Conservation (phyloP, 2,888 invertebrate species). For the Oxystoma pomonae region DNA sequence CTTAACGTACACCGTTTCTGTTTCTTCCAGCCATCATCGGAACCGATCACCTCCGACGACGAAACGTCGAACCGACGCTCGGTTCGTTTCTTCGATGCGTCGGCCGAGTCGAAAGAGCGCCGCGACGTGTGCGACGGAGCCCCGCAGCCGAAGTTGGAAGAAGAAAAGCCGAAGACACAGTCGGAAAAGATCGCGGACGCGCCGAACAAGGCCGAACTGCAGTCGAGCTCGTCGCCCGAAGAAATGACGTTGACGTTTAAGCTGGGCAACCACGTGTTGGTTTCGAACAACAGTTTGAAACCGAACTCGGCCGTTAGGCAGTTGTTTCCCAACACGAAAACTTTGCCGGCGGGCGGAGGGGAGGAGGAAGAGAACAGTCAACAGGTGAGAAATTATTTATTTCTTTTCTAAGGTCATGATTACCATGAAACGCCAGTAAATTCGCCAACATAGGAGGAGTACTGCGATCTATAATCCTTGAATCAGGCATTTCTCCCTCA, state of each 20-base stretch:
- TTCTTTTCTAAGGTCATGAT: too few relatives aligned
- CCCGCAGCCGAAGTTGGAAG: slow-evolving; percentile 38
- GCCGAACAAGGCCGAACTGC: slow-evolving; percentile 6
- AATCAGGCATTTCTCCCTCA: too few relatives aligned
- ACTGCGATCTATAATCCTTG: too few relatives aligned
- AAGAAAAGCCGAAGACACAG: slow-evolving; percentile 30
- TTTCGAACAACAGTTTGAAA: slow-evolving; percentile 55
- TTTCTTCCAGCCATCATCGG: slow-evolving; percentile 20
- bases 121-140: slow-evolving; percentile 47
- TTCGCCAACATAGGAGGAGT: too few relatives aligned
- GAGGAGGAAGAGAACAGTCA: slow-evolving; percentile 20
- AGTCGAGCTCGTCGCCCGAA: slow-evolving; percentile 37
- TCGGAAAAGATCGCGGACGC: slow-evolving; percentile 14
- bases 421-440: too few relatives aligned
- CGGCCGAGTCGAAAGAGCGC: slow-evolving; percentile 34
- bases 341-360: slow-evolving; percentile 39
- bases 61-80: slow-evolving; percentile 50
- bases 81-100: slow-evolving; percentile 60
- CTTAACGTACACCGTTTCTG: background rate
- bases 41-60: slow-evolving; percentile 51
- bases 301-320: slow-evolving; percentile 83
- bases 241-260: slow-evolving; percentile 57
- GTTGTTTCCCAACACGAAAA: slow-evolving; percentile 71
- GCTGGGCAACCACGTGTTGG: slow-evolving; percentile 53
- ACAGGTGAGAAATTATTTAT: slow-evolving; percentile 19